A percentile compares a stretch with the other conserved stretches of the same genome.
Evolutionary conservation across 1,140 invertebrate species (phyloP).

Genomic region (Leguminivora glycinivorella): DNA sequence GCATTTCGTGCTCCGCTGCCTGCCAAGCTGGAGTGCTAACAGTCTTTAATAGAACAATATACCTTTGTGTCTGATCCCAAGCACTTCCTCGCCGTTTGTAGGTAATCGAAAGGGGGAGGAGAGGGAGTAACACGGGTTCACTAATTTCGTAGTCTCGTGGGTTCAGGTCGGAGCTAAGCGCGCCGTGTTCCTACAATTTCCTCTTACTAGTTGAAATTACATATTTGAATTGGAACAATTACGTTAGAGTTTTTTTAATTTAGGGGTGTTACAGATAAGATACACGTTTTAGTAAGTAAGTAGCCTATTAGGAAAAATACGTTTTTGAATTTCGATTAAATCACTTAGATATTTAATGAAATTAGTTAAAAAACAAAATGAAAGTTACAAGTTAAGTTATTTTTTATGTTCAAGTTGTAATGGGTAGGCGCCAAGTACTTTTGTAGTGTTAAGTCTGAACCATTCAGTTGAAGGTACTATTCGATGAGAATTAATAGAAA

Average conservation of each 20-base stretch:
- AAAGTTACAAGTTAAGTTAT: too few species aligned
- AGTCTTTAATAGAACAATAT: constrained; percentile 22
- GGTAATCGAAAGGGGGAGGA: constrained; percentile 32
- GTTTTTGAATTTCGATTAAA: too few species aligned
- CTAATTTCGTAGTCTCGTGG: constrained; percentile 60
- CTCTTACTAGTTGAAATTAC: constrained; percentile 38
- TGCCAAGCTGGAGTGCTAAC: constrained; percentile 15
- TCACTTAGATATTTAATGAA: too few species aligned
- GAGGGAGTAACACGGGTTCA: constrained; percentile 42
- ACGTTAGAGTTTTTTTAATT: neutral
- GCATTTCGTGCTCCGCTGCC: neutral
- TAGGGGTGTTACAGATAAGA: too few species aligned
- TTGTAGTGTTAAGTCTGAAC: too few species aligned
- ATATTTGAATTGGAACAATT: neutral
- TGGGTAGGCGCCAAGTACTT: too few species aligned
- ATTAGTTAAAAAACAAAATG: too few species aligned
- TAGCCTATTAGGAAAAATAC: too few species aligned
- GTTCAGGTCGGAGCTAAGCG: constrained; percentile 37
- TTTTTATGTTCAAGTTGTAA: too few species aligned
- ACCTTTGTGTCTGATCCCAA: constrained; percentile 22
- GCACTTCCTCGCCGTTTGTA: constrained; percentile 27
- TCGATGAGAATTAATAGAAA: too few species aligned
- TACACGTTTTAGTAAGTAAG: too few species aligned
- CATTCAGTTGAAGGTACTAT: too few species aligned
- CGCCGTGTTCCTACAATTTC: constrained; percentile 50